phyloP scores from a whole-genome alignment of 2,797 vertebrate genomes.

The Myiotriccus ornatus region DNA sequence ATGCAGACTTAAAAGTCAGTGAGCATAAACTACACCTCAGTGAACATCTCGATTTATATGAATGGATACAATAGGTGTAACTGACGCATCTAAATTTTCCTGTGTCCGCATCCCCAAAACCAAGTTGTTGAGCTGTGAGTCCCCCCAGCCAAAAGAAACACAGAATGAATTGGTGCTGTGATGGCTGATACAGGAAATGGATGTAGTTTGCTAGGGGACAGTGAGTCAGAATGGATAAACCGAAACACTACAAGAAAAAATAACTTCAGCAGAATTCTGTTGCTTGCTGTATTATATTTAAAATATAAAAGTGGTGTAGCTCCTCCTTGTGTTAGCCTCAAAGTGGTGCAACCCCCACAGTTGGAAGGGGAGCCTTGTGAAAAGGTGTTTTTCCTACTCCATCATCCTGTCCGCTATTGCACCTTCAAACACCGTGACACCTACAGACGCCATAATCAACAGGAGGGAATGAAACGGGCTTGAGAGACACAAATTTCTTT shows the following conservation, averaged over 20 bases:
- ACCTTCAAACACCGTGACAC: fast-evolving
- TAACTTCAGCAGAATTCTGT: background rate
- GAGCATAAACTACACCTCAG: background rate
- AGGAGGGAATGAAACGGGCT: background rate
- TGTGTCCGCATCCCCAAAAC: background rate
- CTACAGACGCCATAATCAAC: background rate
- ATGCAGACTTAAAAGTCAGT: background rate
- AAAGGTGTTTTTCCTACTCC: background rate
- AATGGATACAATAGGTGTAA: background rate
- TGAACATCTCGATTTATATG: background rate
- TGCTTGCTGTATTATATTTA: background rate
- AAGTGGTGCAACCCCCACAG: background rate
- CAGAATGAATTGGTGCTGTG: background rate
- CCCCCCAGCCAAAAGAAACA: background rate
- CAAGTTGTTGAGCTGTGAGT: background rate
- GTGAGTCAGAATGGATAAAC: background rate
- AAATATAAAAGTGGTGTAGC: background rate
- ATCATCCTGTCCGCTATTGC: constrained; percentile 22
- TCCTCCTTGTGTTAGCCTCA: constrained; percentile 46
- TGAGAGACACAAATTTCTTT: background rate
- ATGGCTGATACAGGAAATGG: background rate
- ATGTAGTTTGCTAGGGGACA: background rate
- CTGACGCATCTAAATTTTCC: background rate
- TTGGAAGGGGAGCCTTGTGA: background rate
- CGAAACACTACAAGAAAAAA: background rate